Base-by-base conservation (phyloP, 64 coral and sea anemone species). In the Stichodactyla mertensii region DNA sequence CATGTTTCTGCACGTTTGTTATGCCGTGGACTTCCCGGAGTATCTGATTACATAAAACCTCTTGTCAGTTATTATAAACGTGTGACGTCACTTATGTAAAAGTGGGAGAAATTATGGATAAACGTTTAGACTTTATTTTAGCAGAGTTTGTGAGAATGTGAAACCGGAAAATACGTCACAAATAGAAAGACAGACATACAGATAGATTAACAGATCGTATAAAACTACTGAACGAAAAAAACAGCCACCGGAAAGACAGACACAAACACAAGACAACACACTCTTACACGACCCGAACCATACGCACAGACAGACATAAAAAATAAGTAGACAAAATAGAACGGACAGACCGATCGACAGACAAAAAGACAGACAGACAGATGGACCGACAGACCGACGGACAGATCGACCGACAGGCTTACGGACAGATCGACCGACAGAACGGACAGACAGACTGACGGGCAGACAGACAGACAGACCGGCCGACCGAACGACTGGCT, bases 1-100 rank as follows among this genome's bases (percentile, higher is more conserved):
- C 83, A 20, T 57, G 83, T 8, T 64, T 85, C 83, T 11, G 55
- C 13, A 31, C 55, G 60, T 85, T 85, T 85, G 10, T 27, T 54
- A 10, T 57, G 27, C 5, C 83, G 16, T 0, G 83, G 83, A 64
- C 83, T 85, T 5, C 83, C 60, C 10, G 83, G 83, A 85, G 83
- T 85, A 23, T 85, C 83, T 85, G 56, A 23, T 1, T 10, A 12
- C 23, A 58, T 4, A 58, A 58, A 58, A 45, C 56, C 8, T 11
- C 56, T 58, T 58, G 56, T 15, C 8, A 58, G 56, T 15, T 2
- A 58, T 58, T 45, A 45, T 45, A 45, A 45, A 45, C 31, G 31
- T 36, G 31, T 36, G 31, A 36, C 31, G 2, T n/a, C 31, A 36
- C 31, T 36, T 36, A 36, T 36, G 31, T 36, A 45, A 45, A 0